Evolutionary conservation across 35 echinoderm and acorn worm species (phyloP).

Genomic region (Chiridota heheva): DNA sequence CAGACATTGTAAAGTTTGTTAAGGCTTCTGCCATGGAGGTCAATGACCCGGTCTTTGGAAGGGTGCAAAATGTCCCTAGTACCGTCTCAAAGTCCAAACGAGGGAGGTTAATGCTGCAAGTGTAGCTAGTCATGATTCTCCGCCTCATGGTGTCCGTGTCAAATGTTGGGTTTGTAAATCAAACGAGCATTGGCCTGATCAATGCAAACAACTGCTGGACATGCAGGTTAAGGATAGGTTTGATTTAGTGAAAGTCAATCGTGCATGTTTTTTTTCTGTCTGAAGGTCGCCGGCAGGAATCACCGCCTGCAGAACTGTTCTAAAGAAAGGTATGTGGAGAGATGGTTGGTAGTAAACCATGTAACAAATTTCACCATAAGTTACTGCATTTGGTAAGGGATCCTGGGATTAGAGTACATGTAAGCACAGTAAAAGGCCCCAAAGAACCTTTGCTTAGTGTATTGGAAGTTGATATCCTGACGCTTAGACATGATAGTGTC

Average conservation of each 20-base stretch:
- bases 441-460: constrained; percentile 35
- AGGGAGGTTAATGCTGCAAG: constrained; percentile 15
- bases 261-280: constrained; percentile 39
- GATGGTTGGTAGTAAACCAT: neutral
- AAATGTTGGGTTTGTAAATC: constrained; percentile 20
- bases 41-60: constrained; percentile 44
- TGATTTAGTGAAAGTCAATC: constrained; percentile 11
- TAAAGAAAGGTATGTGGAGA: constrained; percentile 20
- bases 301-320: constrained; percentile 22
- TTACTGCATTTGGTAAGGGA: constrained; percentile 12
- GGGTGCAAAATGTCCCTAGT: neutral
- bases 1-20: constrained; percentile 15
- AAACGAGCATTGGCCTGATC: neutral
- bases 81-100: neutral
- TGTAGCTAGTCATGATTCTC: neutral
- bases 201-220: neutral
- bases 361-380: constrained; percentile 15
- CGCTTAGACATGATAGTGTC: neutral
- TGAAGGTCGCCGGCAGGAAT: constrained; percentile 18
- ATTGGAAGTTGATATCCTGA: constrained; percentile 15
- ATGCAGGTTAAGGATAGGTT: neutral
- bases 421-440: neutral
- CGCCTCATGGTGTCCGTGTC: neutral
- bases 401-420: neutral
- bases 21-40: constrained; percentile 19